Percentiles rank a stretch among this genome's conserved stretches.
Evolutionary conservation across 2,113 vertebrate species (phyloP).

Genomic region (Oxygymnocypris stewartii): DNA sequence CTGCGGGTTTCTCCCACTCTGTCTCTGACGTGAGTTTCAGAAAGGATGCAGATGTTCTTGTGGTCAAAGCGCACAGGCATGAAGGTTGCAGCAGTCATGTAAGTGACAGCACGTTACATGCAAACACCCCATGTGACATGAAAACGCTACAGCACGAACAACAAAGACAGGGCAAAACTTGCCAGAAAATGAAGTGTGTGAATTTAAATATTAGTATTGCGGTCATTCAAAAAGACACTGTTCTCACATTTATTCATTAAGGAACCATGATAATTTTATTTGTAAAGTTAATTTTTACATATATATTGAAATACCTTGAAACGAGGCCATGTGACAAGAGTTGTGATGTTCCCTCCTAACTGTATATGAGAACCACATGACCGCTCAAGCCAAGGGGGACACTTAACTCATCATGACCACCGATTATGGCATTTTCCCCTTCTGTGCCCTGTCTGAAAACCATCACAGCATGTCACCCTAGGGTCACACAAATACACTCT

Average conservation of each 20-base stretch:
- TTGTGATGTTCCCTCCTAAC: background rate
- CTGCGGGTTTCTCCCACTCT: conserved; percentile 48
- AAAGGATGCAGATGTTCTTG: conserved; percentile 63
- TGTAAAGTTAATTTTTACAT: background rate
- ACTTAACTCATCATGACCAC: conserved; percentile 10
- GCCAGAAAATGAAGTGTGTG: background rate
- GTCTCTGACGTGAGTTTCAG: conserved; percentile 56
- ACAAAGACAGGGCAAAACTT: background rate
- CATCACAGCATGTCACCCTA: background rate
- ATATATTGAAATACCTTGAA: background rate
- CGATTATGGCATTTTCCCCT: background rate
- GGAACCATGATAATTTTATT: background rate
- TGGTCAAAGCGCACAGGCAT: conserved; percentile 48
- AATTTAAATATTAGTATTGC: background rate
- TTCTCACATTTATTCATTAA: background rate
- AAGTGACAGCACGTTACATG: conserved; percentile 37
- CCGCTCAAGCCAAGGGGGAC: background rate
- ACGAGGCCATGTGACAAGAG: background rate
- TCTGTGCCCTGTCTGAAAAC: background rate
- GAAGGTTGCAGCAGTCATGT: conserved; percentile 41
- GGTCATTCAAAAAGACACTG: background rate
- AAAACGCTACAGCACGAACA: background rate
- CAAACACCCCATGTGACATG: conserved; percentile 26
- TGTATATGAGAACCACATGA: conserved; percentile 3
- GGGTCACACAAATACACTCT: background rate